Evolutionary conservation across 2,113 vertebrate species (phyloP), one percentile per base, ranked within the genome.

Genomic region (Labrus mixtus): DNA sequence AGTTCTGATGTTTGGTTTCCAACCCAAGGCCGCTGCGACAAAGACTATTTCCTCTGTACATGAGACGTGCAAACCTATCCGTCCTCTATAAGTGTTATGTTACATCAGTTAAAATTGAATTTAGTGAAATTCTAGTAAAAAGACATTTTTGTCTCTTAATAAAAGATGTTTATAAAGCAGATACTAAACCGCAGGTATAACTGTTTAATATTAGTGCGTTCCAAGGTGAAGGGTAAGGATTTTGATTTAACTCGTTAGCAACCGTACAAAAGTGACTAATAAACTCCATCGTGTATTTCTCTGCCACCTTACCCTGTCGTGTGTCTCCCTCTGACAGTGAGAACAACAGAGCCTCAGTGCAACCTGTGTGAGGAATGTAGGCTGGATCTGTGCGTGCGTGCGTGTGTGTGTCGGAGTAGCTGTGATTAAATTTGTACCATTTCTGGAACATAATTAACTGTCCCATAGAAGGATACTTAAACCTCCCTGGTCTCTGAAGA

Each of bases 281-380:
- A 15, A 62, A 55, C 25, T 39, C 10, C 3, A 41, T 41, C 0
- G 17, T 16, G 13, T 11, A 10, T 61, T 36, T 29, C 55, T 60
- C 72, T 56, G 60, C 64, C 43, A 56, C 41, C 46, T 65, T 20
- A 1, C 39, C 46, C 81, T 45, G 11, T 19, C 25, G 25, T 60
- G 39, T 62, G 41, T 79, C 62, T 69, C 25, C 29, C 70, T 67
- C 36, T 17, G 22, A 37, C 11, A 56, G 41, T 56, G 64, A 65
- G 59, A 81, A n/a, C 64, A 81, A 63, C 84, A 65, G 62, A 17
- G 72, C 51, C 68, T 79, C 78, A 64, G 75, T 58, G 41, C 29
- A 73, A 72, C 79, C 62, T 69, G 66, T 71, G 36, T 76, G 64
- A 78, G 86, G 80, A 90, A 87, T 90, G 78, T 80, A 75, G 78